Base-by-base conservation (phyloP, 1,140 invertebrate species). In the Drosophila insularis region DNA sequence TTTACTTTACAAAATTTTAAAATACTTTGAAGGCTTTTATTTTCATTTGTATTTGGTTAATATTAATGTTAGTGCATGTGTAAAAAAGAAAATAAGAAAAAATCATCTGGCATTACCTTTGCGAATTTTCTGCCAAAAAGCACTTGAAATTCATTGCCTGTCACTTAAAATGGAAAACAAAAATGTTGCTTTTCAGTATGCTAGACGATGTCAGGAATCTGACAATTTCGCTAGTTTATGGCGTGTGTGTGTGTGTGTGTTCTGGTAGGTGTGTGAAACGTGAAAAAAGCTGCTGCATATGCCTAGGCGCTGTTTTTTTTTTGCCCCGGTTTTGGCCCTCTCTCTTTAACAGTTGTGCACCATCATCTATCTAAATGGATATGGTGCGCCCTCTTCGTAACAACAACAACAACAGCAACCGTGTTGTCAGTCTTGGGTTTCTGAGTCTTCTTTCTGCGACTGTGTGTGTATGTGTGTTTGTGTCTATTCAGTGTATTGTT, bases 281-380 rank as follows among this genome's bases (percentile, higher is more conserved):
- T 50, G 43, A 50, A 50, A 50, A 46, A 50, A 50, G 8, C 43
- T 50, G 43, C 43, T 50, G 43, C 54, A 61, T 68, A 43, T 71
- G 50, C 39, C n/a, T 63, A 54, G 35, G 66, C 60, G 11, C 23
- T n/a, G 31, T 53, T 35, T 63, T 31, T 17, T 63, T 21, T 58
- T 58, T 8, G 3, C 14, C 1, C 17, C 43, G 8, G 1, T 60
- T 40, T 65, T 50, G 17, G 17, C 17, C 14, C 8, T 50, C 43
- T 21, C 17, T 50, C 17, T 21, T 50, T 50, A 50, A 50, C 43
- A 50, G 43, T 50, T 50, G 43, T 72, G 78, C 67, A 63, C 62
- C 64, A 89, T 87, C 79, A 89, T 89, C 62, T 74, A 89, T 89
- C 72, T 89, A 71, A 86, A 87, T 87, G 82, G 71, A 82, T 86